Base-by-base conservation (phyloP, 2,113 vertebrate genomes). In the Labrus mixtus region DNA sequence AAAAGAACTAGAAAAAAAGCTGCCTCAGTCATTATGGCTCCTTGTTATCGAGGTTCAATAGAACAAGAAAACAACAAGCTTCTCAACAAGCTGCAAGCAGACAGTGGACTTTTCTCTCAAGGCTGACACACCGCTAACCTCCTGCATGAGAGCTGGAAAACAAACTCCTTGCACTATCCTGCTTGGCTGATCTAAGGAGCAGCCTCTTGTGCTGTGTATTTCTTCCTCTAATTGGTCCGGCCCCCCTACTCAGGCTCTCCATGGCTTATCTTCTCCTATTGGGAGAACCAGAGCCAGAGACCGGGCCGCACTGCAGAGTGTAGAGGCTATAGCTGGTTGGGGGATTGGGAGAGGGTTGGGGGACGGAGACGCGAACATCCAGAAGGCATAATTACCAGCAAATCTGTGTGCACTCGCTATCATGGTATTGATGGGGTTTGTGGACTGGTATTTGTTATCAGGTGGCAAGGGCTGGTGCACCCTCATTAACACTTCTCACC, bases 401-500 rank as follows among this genome's bases (percentile, higher is more conserved):
- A 87, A 91, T 79, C 57, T 81, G 65, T 79, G 51, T 23, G 5
- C 50, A 64, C 29, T 59, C 45, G 8, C 58, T 66, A 65, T 70
- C 39, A 36, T n/a, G 9, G 71, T 77, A 78, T 82, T 76, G 76
- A 80, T 81, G 82, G 81, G 55, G 70, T 82, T 74, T 81, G 56
- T 78, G 63, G 81, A 74, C 45, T 65, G 36, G 79, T 75, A 68
- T 89, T 86, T 84, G 83, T 87, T 85, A 84, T 86, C 64, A 33
- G 79, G 71, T 86, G 80, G 84, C 57, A 73, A 68, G 70, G 77
- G 62, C 76, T 57, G 67, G 53, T 25, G 50, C 74, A 23, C 57
- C 61, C 84, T 92, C 92, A 90, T 93, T 93, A 93, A 88, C 90
- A 86, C 83, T 68, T 76, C 88, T 89, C 86, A 92, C 90, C 85